phyloP scores from a whole-genome alignment of 53 echinoderm and acorn worm genomes.

The Luidia sarsii region DNA sequence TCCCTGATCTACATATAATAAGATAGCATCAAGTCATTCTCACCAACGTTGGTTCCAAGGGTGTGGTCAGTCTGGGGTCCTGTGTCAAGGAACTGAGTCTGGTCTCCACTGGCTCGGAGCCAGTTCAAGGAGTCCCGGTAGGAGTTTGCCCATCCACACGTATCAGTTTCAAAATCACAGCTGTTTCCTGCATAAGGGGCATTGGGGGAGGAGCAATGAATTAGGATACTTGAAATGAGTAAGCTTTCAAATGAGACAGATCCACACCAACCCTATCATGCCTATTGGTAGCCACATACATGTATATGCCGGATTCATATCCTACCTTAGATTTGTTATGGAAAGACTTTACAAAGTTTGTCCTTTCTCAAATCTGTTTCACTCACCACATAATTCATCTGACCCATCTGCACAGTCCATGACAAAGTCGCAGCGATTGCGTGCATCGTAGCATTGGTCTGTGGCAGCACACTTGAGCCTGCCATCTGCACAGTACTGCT shows the following conservation, averaged over 20 bases:
- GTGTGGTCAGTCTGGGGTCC: slow-evolving; percentile 63
- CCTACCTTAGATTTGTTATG: no score
- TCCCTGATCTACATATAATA: not conserved
- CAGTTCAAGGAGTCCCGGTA: slow-evolving; percentile 37
- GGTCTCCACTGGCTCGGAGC: slow-evolving; percentile 35
- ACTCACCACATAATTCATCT: slow-evolving; percentile 64
- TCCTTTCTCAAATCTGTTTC: no score
- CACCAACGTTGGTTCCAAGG: slow-evolving; percentile 55
- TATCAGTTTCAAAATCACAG: slow-evolving; percentile 32
- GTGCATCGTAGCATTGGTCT: slow-evolving; percentile 43
- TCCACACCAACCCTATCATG: no score
- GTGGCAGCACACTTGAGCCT: slow-evolving; percentile 48
- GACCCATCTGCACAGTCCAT: slow-evolving; percentile 62
- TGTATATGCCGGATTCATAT: no score
- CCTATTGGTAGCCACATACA: no score
- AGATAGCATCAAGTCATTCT: not conserved
- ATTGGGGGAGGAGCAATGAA: no score
- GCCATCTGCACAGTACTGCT: slow-evolving; percentile 57
- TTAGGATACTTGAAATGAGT: no score
- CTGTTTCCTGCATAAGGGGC: slow-evolving; percentile 42
- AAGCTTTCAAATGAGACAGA: no score
- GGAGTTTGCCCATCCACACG: slow-evolving; percentile 49
- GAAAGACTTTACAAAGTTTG: no score
- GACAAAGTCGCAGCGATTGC: slow-evolving; percentile 66
- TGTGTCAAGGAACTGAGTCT: slow-evolving; percentile 50